Conservation (phyloP, 2,113 vertebrate genomes). For the Hirundichthys speculiger region DNA sequence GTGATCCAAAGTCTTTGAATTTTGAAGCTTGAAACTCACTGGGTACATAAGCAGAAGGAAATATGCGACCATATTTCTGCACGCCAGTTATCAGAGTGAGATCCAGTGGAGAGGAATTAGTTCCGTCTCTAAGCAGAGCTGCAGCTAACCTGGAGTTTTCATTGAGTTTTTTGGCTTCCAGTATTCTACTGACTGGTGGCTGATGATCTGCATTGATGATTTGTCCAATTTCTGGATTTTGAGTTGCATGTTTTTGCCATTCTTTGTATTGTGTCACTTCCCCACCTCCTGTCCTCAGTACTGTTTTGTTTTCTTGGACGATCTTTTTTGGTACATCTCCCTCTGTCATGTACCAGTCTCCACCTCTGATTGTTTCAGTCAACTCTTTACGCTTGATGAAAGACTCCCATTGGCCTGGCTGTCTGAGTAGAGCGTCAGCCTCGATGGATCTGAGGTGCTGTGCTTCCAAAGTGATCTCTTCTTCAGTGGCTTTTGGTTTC, state of each 20-base stretch:
- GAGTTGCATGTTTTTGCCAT: neutral
- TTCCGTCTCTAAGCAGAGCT: constrained; percentile 29
- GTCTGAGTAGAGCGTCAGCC: neutral
- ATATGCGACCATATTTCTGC: accelerated
- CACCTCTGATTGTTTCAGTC: constrained; percentile 25
- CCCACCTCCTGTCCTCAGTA: constrained; percentile 2
- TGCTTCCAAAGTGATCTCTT: constrained; percentile 12
- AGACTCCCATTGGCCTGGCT: constrained; percentile 26
- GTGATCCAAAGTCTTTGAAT: neutral
- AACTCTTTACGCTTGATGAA: constrained; percentile 24
- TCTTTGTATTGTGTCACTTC: neutral
- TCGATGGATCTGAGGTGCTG: neutral
- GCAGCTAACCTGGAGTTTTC: constrained; percentile 25
- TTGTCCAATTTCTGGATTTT: neutral
- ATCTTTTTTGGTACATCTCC: neutral
- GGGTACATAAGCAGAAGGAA: neutral
- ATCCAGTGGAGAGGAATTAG: neutral
- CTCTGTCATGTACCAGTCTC: constrained; percentile 27
- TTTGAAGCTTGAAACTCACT: constrained; percentile 2
- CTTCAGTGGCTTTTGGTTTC: constrained; percentile 23
- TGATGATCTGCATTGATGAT: constrained; percentile 24
- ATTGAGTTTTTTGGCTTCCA: neutral
- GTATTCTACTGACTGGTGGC: constrained; percentile 17
- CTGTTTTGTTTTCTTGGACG: neutral
- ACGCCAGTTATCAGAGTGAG: neutral